Base-by-base conservation (phyloP, 2,888 invertebrate species). In the Diarsia brunnea region DNA sequence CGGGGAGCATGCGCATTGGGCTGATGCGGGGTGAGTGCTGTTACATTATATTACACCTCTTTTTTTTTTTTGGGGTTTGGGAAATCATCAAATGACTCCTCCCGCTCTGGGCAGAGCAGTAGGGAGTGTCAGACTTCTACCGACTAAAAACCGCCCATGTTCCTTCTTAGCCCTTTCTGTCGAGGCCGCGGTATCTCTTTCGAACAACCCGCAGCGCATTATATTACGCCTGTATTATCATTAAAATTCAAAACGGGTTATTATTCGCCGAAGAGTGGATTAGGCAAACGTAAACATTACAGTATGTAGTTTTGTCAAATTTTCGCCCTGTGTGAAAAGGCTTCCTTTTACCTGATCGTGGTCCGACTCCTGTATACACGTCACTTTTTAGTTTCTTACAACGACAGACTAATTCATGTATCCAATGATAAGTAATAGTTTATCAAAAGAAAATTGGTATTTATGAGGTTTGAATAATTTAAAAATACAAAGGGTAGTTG, bases 1-100 rank as follows among this genome's bases (percentile, higher is more conserved):
- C 89, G 99, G 99, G 0, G 99, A 99, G 95, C 98, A 98, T 89
- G 98, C 99, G 0, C 98, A 99, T 93, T 99, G 99, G 98, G 97
- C 98, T 4, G 98, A 98, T 93, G 95, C 98, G 12, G 99, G 99
- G 98, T 98, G 95, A 97, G 97, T 63, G 19, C 31, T 12, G 16
- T 58, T 27, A 53, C n/a, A 53, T 53, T n/a, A n/a, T n/a, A 53
- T 51, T 53, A 51, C 10, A 21, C 51, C 10, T 10, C 31, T 31
- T 31, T 31, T 31, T 31, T 31, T 31, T 31, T 31, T 2, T 31
- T 31, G 31, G 31, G n/a, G n/a, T n/a, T 31, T 31, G 31, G 31
- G 4, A 31, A 31, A 31, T 31, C 31, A 31, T 31, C 31, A 31
- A 31, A 31, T 31, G 31, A 31, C 31, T n/a, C n/a, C n/a, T n/a